Evolutionary conservation across 1,140 invertebrate genomes (phyloP).

Genomic region (Aphaenogaster floridana): DNA sequence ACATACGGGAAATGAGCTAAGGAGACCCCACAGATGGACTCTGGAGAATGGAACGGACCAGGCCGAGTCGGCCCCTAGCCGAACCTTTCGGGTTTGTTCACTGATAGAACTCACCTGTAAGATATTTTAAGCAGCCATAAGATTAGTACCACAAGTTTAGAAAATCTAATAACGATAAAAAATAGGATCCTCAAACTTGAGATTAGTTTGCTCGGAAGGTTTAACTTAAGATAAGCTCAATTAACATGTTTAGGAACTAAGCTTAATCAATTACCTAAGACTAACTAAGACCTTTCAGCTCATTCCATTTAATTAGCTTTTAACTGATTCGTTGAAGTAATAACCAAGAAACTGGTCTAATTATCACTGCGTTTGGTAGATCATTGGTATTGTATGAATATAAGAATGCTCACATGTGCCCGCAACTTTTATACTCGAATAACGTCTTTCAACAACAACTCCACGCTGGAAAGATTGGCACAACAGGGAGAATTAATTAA

Average conservation of each 20-base stretch:
- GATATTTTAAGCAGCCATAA: neutral
- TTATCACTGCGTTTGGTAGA: neutral
- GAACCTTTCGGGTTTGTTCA: neutral
- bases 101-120: neutral
- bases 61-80: neutral
- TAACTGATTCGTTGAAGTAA: neutral
- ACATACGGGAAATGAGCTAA: slow-evolving; percentile 54
- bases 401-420: neutral
- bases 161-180: neutral
- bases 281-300: neutral
- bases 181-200: neutral
- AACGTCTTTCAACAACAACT: neutral
- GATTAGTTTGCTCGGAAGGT: neutral
- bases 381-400: neutral
- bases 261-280: neutral
- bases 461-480: slow-evolving; percentile 28
- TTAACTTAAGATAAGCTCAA: neutral
- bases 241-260: neutral
- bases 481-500: slow-evolving; percentile 80
- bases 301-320: neutral
- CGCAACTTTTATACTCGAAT: neutral
- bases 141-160: neutral
- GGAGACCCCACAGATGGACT: neutral
- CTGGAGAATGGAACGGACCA: neutral
- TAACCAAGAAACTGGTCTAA: neutral